phyloP scores from a whole-genome alignment of 2,113 vertebrate genomes.

The Mobula hypostoma region DNA sequence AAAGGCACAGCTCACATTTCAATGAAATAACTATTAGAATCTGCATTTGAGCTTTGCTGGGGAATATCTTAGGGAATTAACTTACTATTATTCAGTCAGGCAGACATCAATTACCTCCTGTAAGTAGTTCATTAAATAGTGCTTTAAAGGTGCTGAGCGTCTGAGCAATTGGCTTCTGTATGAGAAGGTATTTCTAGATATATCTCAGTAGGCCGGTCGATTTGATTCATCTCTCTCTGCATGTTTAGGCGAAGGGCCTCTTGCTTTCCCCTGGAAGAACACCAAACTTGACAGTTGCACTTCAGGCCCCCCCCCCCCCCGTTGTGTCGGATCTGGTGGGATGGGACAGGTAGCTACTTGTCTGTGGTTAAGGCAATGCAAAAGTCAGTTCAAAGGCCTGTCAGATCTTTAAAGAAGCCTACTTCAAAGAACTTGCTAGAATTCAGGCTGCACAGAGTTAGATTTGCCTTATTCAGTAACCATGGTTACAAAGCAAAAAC shows the following conservation, averaged over 20 bases:
- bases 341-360: constrained; percentile 4
- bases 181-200: neutral
- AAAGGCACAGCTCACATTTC: neutral
- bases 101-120: neutral
- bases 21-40: neutral
- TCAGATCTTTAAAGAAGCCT: constrained; percentile 8
- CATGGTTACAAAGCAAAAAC: neutral
- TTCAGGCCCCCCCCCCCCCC: neutral
- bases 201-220: neutral
- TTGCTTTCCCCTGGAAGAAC: neutral
- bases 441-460: neutral
- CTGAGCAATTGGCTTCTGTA: neutral
- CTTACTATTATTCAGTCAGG: neutral
- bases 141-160: neutral
- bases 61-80: neutral
- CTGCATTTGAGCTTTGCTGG: neutral
- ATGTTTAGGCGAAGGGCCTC: neutral
- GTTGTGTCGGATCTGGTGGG: neutral
- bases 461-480: neutral
- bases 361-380: neutral
- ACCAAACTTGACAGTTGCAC: constrained; percentile 17
- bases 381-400: neutral
- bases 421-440: constrained; percentile 19
- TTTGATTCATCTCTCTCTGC: neutral
- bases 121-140: neutral